Evolutionary conservation across 2,113 vertebrate species (phyloP).

Genomic region (Strix aluco): DNA sequence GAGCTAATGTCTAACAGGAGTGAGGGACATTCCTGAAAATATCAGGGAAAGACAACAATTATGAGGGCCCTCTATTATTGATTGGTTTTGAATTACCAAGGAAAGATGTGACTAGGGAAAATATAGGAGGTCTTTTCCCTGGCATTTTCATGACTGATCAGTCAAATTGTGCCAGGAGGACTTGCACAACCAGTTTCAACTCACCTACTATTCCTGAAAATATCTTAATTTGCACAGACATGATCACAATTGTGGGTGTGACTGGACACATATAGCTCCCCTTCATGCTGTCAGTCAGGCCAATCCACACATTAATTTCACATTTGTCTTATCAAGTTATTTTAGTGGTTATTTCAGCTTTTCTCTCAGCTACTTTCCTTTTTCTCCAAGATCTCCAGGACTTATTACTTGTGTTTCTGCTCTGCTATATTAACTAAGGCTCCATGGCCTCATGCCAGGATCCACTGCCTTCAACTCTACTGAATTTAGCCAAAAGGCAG

Average conservation of each 20-base stretch:
- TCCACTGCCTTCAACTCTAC: not conserved
- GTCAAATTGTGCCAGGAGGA: not conserved
- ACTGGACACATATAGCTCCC: not conserved
- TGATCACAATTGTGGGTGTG: not conserved
- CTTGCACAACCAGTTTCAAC: not conserved
- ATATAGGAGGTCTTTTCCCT: not conserved
- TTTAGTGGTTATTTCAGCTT: not conserved
- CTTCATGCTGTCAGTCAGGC: not conserved
- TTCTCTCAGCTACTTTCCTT: not conserved
- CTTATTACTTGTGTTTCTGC: not conserved
- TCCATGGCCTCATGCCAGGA: not conserved
- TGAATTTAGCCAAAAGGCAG: not conserved
- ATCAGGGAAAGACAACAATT: not conserved
- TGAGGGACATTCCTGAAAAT: not conserved
- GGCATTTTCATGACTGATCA: not conserved
- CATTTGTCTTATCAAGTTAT: not conserved
- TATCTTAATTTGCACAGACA: not conserved
- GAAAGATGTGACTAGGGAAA: not conserved
- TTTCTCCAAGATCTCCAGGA: not conserved
- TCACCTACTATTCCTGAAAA: not conserved
- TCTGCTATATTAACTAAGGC: not conserved
- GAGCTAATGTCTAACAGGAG: not conserved
- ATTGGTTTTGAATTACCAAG: not conserved
- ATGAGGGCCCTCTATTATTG: rapidly evolving
- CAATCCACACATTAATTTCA: not conserved